Base-by-base conservation (phyloP, 1,140 invertebrate genomes). In the Callitettix versicolor region DNA sequence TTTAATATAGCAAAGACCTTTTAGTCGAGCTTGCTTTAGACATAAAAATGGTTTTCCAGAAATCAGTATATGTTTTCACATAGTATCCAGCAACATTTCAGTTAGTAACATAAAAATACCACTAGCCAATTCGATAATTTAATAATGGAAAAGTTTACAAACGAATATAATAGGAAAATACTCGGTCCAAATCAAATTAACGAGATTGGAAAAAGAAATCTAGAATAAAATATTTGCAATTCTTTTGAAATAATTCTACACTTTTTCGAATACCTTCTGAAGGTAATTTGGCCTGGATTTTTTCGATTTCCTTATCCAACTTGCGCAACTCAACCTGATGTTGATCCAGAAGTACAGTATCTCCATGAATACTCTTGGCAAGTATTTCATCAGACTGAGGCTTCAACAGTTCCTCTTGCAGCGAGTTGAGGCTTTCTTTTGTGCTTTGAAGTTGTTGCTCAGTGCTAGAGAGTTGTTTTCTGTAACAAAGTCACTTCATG, bases 271-370 rank as follows among this genome's bases (percentile, higher is more conserved):
- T 59, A 73, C 75, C 62, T 69, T 66, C 63, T 68, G 65, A 62
- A n/a, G 58, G 33, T 51, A 78, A 59, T 57, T 69, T 70, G 15
- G 34, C 60, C 62, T 76, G 69, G 26, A 77, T 59, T 36, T 65
- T 61, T 48, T 69, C 65, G 20, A 80, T 67, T 38, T 67, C 63
- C 41, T 63, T 57, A 7, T 73, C 68, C 11, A 73, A 40, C 38
- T 64, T 63, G 15, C 71, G 67, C 6, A 78, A 66, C 61, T 87
- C 84, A 38, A 76, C 71, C 0, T 76, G 68, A 49, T 72, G 75
- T 56, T 79, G 76, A 66, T 86, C 84, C 51, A 85, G 72, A 3
- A 84, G 62, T 2, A 76, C 74, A 69, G 85, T 76, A 64, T 85
- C 82, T 1, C 74, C 73, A 38, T 55, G 69, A 56, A 85, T 74